These are phyloP conservation scores for Falco concolor DNA, from an alignment of 2,797 vertebrate species.

Conservation along the genomic window DNA sequence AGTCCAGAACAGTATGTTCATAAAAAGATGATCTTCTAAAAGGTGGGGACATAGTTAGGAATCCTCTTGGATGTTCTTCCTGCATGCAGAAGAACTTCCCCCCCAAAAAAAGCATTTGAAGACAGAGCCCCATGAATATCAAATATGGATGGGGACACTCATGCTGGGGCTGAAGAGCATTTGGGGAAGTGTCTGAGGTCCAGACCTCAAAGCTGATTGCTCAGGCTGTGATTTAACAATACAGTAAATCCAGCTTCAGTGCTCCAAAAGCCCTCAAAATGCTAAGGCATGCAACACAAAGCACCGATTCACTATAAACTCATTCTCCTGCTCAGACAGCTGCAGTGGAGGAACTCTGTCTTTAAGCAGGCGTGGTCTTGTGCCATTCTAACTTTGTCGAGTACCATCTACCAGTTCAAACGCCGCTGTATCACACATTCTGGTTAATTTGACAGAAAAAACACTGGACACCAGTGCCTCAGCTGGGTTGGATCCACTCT, in stretches of 20 bases:
- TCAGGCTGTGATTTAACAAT: neutral
- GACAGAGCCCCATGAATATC: neutral
- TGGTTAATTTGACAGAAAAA: neutral
- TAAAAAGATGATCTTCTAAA: neutral
- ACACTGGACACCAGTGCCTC: neutral
- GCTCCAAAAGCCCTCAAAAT: neutral
- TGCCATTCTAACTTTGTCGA: neutral
- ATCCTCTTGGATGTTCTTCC: neutral
- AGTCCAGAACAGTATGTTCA: neutral
- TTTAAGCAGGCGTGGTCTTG: neutral
- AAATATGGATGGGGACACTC: neutral
- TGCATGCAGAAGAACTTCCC: neutral
- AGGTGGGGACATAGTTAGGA: neutral
- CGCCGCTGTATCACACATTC: neutral
- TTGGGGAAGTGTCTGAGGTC: neutral
- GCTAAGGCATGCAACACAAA: neutral
- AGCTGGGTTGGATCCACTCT: neutral
- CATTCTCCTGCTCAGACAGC: neutral
- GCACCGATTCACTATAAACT: neutral
- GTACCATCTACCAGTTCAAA: neutral
- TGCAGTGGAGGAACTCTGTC: neutral
- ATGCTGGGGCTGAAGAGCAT: neutral
- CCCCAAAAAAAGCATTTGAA: neutral
- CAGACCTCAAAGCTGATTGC: neutral
- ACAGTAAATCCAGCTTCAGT: neutral